Conservation (phyloP, 2,888 invertebrate species). For the Gryllus longicercus region DNA sequence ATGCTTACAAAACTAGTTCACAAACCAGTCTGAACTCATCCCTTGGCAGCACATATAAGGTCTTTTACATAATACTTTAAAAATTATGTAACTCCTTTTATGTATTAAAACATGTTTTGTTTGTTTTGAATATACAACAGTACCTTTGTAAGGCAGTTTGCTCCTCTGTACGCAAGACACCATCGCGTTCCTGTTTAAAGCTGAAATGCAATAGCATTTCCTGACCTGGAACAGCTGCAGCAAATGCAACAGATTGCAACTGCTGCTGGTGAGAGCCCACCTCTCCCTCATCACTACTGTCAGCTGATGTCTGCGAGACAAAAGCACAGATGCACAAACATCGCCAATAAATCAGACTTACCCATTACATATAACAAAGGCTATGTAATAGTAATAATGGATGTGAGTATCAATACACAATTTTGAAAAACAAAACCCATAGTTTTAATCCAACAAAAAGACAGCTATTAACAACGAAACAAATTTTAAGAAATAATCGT, state of each 20-base stretch:
- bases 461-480: too few relatives aligned
- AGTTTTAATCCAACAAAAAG: too few relatives aligned
- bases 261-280: conserved; percentile 29
- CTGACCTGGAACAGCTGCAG: conserved; percentile 37
- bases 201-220: conserved; percentile 41
- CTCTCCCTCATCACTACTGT: conserved; percentile 32
- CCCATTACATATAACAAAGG: background rate
- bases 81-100: too few relatives aligned
- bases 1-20: too few relatives aligned
- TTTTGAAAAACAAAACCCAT: too few relatives aligned
- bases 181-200: conserved; percentile 37
- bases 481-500: too few relatives aligned
- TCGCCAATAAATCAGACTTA: background rate
- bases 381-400: background rate
- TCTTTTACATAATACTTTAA: too few relatives aligned
- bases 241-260: conserved; percentile 30
- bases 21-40: too few relatives aligned
- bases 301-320: conserved; percentile 27
- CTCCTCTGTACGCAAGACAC: conserved; percentile 31
- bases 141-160: conserved; percentile 37
- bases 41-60: too few relatives aligned
- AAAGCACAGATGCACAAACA: too few relatives aligned
- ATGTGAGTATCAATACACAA: too few relatives aligned
- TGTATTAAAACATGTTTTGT: too few relatives aligned
- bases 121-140: background rate